Evolutionary conservation across 30 jellyfish, hydroid and myxozoan genomes (phyloP).

Genomic region (Aurelia sp.): DNA sequence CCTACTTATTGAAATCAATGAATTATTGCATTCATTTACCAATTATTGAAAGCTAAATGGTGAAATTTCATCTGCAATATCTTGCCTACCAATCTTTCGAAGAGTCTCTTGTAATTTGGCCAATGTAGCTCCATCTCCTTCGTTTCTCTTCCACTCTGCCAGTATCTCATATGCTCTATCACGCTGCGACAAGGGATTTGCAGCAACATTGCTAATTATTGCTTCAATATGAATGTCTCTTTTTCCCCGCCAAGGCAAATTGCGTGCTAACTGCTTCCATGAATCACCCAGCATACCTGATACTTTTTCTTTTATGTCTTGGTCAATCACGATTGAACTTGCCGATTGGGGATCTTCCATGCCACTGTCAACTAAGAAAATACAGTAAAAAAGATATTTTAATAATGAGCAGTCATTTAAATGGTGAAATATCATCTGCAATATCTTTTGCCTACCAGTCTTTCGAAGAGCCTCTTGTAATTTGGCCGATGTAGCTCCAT

Average conservation of each 20-base stretch:
- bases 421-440: no score
- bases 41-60: background rate
- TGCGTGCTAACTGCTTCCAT: constrained; percentile 7
- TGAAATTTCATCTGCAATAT: background rate
- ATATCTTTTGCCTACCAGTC: no score
- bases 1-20: no score
- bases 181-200: background rate
- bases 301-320: background rate
- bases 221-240: constrained; percentile 8
- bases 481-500: no score
- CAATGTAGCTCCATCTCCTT: constrained; percentile 18
- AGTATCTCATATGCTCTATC: constrained; percentile 24
- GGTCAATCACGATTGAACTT: background rate
- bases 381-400: background rate
- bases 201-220: background rate
- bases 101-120: background rate
- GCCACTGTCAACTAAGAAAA: constrained; percentile 21
- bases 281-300: background rate
- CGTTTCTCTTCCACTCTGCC: background rate
- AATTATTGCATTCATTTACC: no score
- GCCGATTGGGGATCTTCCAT: constrained; percentile 4
- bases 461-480: no score
- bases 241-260: background rate
- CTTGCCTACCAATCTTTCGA: background rate
- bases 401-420: no score